phyloP scores from a whole-genome alignment of 2,113 vertebrate genomes.

The Ammospiza caudacuta region DNA sequence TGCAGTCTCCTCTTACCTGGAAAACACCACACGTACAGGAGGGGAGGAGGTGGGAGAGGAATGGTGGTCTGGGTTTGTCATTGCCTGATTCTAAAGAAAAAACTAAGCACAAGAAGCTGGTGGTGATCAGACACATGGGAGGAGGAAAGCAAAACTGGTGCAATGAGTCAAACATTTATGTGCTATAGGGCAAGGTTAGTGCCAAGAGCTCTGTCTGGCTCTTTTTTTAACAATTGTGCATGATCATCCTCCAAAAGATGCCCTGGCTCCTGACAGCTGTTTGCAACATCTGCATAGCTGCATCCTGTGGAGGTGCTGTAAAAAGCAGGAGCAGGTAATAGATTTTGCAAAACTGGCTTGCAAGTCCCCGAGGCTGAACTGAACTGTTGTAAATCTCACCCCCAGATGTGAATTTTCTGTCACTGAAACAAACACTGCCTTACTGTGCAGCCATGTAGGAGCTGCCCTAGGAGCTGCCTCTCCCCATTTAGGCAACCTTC shows the following conservation, averaged over 20 bases:
- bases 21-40: rapidly evolving
- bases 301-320: background rate
- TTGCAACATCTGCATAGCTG: background rate
- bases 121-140: background rate
- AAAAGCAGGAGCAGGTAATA: background rate
- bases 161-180: background rate
- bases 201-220: background rate
- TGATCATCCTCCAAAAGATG: background rate
- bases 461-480: background rate
- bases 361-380: background rate
- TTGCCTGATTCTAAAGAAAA: background rate
- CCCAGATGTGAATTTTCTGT: background rate
- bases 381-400: background rate
- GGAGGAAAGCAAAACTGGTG: background rate
- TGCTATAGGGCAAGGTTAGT: background rate
- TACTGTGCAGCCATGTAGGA: rapidly evolving
- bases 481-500: background rate
- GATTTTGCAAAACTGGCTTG: background rate
- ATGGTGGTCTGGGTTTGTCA: background rate
- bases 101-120: background rate
- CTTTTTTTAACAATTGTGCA: background rate
- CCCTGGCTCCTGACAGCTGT: constrained; percentile 6
- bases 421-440: background rate
- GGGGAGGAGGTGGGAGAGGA: background rate
- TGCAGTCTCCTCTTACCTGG: background rate